Percentiles rank a stretch among this genome's conserved stretches.
phyloP scores from a whole-genome alignment of 2,888 invertebrate species.

The Rhodophaea formosa region DNA sequence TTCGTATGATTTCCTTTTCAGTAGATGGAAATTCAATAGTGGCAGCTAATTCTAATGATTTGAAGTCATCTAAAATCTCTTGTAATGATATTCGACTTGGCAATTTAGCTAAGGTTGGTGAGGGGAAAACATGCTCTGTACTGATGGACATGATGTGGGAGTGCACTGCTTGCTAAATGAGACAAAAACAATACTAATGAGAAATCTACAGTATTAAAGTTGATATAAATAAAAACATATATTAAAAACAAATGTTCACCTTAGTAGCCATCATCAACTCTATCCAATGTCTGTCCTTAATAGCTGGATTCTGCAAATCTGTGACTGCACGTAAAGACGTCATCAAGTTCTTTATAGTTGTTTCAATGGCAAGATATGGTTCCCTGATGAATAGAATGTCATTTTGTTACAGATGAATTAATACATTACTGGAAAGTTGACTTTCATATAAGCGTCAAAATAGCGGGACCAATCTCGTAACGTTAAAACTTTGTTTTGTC shows the following conservation, averaged over 20 bases:
- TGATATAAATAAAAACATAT: neutral
- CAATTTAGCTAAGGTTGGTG: constrained; percentile 35
- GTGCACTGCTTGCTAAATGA: constrained; percentile 58
- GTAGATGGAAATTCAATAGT: constrained; percentile 31
- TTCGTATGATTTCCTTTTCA: constrained; percentile 23
- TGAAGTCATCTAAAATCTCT: constrained; percentile 58
- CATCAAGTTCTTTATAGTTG: constrained; percentile 93
- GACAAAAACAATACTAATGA: constrained; percentile 33
- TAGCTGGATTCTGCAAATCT: constrained; percentile 96
- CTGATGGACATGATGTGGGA: constrained; percentile 50
- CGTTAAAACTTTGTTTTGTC: too few relatives aligned
- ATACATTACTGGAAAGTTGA: too few relatives aligned
- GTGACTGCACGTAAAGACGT: constrained; percentile 95
- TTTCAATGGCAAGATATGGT: constrained; percentile 89
- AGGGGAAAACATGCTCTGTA: constrained; percentile 39
- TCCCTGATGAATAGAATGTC: constrained; percentile 78
- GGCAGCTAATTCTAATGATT: constrained; percentile 45
- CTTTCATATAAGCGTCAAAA: too few relatives aligned
- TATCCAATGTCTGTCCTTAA: constrained; percentile 95
- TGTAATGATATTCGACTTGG: constrained; percentile 41
- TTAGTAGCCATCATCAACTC: constrained; percentile 96
- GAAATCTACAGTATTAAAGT: neutral
- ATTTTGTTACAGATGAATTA: neutral
- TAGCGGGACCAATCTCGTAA: too few relatives aligned
- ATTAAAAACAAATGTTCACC: constrained; percentile 60